phyloP scores from a whole-genome alignment of 2,888 invertebrate genomes.

The Leucophenga maculata region DNA sequence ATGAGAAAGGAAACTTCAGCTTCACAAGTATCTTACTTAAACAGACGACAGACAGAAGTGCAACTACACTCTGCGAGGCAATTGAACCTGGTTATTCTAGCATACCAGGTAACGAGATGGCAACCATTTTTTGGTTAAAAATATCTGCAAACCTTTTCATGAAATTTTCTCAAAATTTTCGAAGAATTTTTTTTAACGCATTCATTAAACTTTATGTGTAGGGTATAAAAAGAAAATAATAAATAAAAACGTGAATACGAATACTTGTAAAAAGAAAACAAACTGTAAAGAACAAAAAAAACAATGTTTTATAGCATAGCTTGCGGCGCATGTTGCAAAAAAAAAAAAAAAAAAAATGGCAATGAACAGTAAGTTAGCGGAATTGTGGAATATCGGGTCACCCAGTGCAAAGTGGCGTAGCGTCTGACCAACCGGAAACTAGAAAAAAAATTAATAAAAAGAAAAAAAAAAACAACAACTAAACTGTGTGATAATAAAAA shows the following conservation, averaged over 20 bases:
- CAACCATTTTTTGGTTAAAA: too few relatives aligned
- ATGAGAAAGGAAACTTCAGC: too few relatives aligned
- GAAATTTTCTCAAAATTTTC: too few relatives aligned
- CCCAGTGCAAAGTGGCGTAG: slow-evolving; percentile 9
- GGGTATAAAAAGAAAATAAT: neutral
- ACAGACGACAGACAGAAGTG: too few relatives aligned
- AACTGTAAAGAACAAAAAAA: neutral
- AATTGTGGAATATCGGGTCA: slow-evolving; percentile 13
- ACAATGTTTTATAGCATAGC: neutral
- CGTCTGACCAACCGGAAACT: neutral
- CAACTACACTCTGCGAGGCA: too few relatives aligned
- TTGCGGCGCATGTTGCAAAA: slow-evolving; percentile 7
- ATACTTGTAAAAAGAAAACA: neutral
- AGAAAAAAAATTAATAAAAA: too few relatives aligned
- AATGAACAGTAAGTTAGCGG: neutral
- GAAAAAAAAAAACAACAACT: neutral
- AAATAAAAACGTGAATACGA: neutral
- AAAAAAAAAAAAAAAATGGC: neutral
- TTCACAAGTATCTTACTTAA: too few relatives aligned
- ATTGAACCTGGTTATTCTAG: too few relatives aligned
- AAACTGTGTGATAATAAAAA: slow-evolving; percentile 55
- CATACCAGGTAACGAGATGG: too few relatives aligned
- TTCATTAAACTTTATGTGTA: too few relatives aligned
- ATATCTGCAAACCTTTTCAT: too few relatives aligned
- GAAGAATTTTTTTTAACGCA: too few relatives aligned